Base-by-base conservation (phyloP, 1,140 invertebrate genomes). In the Coenobita brevimanus region DNA sequence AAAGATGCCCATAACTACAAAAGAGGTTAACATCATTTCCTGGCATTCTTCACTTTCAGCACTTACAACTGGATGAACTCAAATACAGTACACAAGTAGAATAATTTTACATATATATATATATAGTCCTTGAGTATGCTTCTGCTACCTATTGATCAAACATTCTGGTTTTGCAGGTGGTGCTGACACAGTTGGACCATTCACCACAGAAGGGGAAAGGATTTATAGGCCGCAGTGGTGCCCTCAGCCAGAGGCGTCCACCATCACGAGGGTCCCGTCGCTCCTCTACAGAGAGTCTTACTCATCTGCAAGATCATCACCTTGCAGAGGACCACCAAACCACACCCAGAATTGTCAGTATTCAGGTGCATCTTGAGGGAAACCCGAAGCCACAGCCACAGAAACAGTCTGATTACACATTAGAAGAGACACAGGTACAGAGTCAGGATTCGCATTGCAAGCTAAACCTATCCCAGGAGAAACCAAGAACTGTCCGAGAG, bases 151-250 rank as follows among this genome's bases (percentile, higher is more conserved):
- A n/a, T n/a, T n/a, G n/a, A n/a, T n/a, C n/a, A n/a, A n/a, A n/a
- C n/a, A n/a, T n/a, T n/a, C n/a, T n/a, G 0, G 50, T 46, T 41
- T 57, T 46, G 3, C 76, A 89, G 82, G 76, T 89, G 76, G 82
- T 73, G 2, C 33, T 89, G 73, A 85, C 88, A 24, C 57, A 78
- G n/a, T 79, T 89, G 57, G 89, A 89, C 27, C 89, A 89, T 82
- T 85, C 89, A 38, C 83, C 64, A 0, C 89, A 89, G 89, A 89
- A 89, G 36, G 82, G 60, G 21, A 89, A 86, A 43, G 82, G 41
- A 2, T 73, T 33, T 1, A 64, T 86, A 8, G 89, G 89, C 10
- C 89, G 89, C 2, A 89, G 89, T 41, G 89, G 89, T 3, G 89
- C 89, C 62, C 82, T 89, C 57, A 81, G 88, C 21, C 62, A 86